Evolutionary conservation across 2,113 vertebrate genomes (phyloP).

Genomic region (Dascyllus trimaculatus): DNA sequence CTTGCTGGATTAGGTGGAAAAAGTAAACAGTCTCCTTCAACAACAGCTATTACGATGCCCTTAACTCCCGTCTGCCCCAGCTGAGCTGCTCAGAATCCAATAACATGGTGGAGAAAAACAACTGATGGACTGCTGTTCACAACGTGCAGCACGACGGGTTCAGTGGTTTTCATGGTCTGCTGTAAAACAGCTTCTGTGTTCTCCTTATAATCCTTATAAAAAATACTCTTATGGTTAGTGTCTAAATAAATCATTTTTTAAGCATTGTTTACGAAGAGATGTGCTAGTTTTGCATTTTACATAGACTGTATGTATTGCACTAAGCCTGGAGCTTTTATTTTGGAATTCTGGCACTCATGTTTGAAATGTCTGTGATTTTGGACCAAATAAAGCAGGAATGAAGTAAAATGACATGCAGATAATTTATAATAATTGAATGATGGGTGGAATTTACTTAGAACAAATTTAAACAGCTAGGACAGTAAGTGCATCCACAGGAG

Average conservation of each 20-base stretch:
- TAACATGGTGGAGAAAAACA: slow-evolving; percentile 32
- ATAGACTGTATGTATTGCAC: not conserved
- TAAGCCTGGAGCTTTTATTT: not conserved
- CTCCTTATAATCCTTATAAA: not conserved
- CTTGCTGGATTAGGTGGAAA: slow-evolving; percentile 15
- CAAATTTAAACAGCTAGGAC: not conserved
- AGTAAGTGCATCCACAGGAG: not conserved
- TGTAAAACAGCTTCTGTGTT: slow-evolving; percentile 9
- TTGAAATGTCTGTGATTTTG: not conserved
- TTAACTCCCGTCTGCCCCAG: slow-evolving; percentile 15
- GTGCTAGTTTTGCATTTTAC: not conserved
- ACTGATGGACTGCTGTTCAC: slow-evolving; percentile 32
- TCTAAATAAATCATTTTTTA: not conserved
- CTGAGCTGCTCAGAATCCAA: slow-evolving; percentile 30
- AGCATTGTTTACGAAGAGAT: not conserved
- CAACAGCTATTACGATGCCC: slow-evolving; percentile 19
- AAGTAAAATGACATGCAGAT: not conserved
- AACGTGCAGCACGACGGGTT: slow-evolving; percentile 6
- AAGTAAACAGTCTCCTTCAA: slow-evolving; percentile 28
- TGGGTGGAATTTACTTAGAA: not conserved
- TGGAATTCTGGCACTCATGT: not conserved
- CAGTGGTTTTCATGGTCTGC: slow-evolving; percentile 15
- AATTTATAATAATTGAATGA: not conserved
- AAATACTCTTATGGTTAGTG: not conserved
- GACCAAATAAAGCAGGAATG: not conserved